Conservation (phyloP, 35 echinoderm and acorn worm genomes). For the Patiria miniata region DNA sequence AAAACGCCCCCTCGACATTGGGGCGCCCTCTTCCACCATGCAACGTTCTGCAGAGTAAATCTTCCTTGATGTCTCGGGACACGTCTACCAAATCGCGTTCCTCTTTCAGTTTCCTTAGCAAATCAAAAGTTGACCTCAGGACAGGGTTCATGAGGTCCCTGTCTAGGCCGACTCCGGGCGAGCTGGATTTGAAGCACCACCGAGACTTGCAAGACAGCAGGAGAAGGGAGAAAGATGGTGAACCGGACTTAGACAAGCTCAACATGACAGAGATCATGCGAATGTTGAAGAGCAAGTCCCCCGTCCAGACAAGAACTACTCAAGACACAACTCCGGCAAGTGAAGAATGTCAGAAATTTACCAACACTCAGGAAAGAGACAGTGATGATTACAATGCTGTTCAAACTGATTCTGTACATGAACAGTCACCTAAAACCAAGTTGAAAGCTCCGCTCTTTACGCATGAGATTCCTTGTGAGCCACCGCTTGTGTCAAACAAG, state of each 20-base stretch:
- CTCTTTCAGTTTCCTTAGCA: not conserved
- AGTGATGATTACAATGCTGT: not conserved
- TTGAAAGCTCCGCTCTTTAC: not conserved
- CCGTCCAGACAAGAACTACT: not conserved
- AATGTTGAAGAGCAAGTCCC: conserved; percentile 9
- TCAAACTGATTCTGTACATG: not conserved
- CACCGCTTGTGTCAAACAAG: not conserved
- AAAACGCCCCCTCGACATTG: not conserved
- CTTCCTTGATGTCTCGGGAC: not conserved
- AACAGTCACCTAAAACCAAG: not conserved
- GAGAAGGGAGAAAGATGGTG: not conserved
- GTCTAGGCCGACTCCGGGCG: conserved; percentile 47
- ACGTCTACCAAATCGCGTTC: not conserved
- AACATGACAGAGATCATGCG: conserved; percentile 46
- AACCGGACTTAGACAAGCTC: conserved; percentile 38
- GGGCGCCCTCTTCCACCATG: conserved; percentile 15
- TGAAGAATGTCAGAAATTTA: not conserved
- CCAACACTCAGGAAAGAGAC: not conserved
- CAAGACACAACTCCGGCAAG: not conserved
- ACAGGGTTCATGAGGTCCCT: conserved; percentile 54
- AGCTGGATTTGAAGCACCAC: conserved; percentile 54
- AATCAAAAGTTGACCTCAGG: conserved; percentile 30
- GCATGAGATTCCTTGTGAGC: not conserved
- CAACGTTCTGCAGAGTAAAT: not conserved
- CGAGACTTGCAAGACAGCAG: conserved; percentile 36